phyloP scores from a whole-genome alignment of 2,113 vertebrate genomes.

The Zeus faber region DNA sequence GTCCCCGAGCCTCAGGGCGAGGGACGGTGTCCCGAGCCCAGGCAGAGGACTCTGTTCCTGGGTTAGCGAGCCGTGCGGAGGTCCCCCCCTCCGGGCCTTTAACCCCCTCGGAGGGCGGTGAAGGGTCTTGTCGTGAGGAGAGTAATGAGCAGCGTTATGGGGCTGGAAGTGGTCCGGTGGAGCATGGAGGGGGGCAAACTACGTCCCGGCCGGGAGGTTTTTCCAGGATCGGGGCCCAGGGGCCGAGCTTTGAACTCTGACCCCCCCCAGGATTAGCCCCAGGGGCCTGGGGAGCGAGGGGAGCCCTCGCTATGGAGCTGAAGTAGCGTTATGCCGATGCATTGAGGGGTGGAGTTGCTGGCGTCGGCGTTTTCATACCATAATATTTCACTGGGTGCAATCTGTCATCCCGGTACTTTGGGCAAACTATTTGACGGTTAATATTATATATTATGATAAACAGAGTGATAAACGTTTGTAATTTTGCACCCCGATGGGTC shows the following conservation, averaged over 20 bases:
- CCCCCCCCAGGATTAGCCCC: slow-evolving; percentile 58
- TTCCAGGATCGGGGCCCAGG: slow-evolving; percentile 44
- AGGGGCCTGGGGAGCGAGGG: slow-evolving; percentile 33
- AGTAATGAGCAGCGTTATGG: slow-evolving; percentile 52
- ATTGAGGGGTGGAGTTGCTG: no score
- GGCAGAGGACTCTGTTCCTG: slow-evolving; percentile 47
- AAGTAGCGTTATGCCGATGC: no score
- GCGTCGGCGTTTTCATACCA: no score
- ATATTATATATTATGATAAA: no score
- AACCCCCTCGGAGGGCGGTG: slow-evolving; percentile 22
- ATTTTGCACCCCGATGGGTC: no score
- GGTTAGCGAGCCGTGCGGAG: slow-evolving; percentile 26
- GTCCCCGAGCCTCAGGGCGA: slow-evolving; percentile 39
- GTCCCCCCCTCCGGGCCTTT: slow-evolving; percentile 30
- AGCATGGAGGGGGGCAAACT: slow-evolving; percentile 28
- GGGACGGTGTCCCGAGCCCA: slow-evolving; percentile 42
- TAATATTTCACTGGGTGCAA: no score
- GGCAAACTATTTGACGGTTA: no score
- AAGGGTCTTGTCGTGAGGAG: slow-evolving; percentile 6
- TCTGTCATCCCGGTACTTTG: no score
- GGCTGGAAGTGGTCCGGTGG: slow-evolving; percentile 42
- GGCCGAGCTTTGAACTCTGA: slow-evolving; percentile 55
- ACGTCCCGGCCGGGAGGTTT: slow-evolving; percentile 38
- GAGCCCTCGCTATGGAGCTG: no score
- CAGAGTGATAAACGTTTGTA: no score